Base-by-base conservation (phyloP, 2,797 vertebrate genomes). In the Pipistrellus nathusii region DNA sequence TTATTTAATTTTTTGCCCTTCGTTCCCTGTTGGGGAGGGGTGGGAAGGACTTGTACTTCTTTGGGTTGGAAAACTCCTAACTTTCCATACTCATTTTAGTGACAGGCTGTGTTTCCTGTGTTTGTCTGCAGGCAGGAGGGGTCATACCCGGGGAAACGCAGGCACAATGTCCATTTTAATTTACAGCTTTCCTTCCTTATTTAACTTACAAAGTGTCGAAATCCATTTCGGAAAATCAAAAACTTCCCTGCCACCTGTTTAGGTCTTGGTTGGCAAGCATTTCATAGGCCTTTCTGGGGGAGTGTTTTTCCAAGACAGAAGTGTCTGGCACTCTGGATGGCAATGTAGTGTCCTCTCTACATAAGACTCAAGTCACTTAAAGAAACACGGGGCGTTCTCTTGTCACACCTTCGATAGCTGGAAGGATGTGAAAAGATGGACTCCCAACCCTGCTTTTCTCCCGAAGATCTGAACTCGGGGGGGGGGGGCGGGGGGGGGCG, bases 71-170 rank as follows among this genome's bases (percentile, higher is more conserved):
- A 88, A 95, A 81, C 35, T 48, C n/a, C 62, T 59, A 72, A 27
- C 55, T 89, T 71, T 88, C 55, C n/a, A 21, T 48, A 3, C 44
- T 82, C 77, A 6, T 71, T 89, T 95, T 82, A 53, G 53, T 91
- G 77, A 76, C 55, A 80, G 30, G 27, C 35, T 59, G 20, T 85
- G 51, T 94, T 95, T 95, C 89, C 89, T 88, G 44, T 85, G 77
- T 94, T 96, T 90, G 72, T 85, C 66, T 85, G 8, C 27, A 64
- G 10, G 32, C 30, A n/a, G 44, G 41, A 59, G 18, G 59, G 57
- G 32, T 68, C 27, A 25, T 35, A 9, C 85, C 71, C 78, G 66
- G 25, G 86, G 48, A 95, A 82, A 38, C 80, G 25, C 55, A 80
- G 46, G 51, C 53, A 78, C 62, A 83, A 59, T 71, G 6, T 41